A percentile compares a stretch with the other conserved stretches of the same genome.
These are phyloP conservation scores for Sebastes baramenuke DNA, from an alignment of 2,797 vertebrate species.

Conservation along the genomic window DNA sequence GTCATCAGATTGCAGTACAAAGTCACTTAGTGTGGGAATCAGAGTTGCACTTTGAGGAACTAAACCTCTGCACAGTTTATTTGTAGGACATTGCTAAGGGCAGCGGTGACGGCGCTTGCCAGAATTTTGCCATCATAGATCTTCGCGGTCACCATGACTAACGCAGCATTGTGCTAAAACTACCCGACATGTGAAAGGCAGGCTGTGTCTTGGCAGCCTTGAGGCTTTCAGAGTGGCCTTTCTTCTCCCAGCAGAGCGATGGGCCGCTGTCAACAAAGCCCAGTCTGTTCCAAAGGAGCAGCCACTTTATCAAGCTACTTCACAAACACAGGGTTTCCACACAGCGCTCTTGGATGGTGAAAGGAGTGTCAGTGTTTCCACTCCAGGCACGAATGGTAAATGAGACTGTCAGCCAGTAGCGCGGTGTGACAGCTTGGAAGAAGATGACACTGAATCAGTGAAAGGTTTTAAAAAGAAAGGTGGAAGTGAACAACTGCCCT, in stretches of 20 bases:
- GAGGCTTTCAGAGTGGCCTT: constrained; percentile 69
- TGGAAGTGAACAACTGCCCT: constrained; percentile 41
- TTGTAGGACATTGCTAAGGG: constrained; percentile 39
- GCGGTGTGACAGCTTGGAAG: constrained; percentile 31
- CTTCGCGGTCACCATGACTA: constrained; percentile 54
- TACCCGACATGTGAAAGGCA: constrained; percentile 65
- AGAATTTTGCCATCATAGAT: constrained; percentile 44
- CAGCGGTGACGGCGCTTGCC: constrained; percentile 1
- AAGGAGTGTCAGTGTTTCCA: constrained; percentile 65
- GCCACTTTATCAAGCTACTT: constrained; percentile 76
- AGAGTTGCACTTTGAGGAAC: not conserved
- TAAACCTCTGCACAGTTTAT: not conserved
- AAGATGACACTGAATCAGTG: constrained; percentile 34
- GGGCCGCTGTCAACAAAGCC: constrained; percentile 74
- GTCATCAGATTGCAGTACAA: constrained; percentile 31
- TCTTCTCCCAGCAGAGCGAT: constrained; percentile 65
- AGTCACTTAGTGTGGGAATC: not conserved
- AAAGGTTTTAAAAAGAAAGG: constrained; percentile 32
- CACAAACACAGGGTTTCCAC: constrained; percentile 61
- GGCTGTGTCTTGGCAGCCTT: constrained; percentile 65
- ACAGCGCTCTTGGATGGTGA: constrained; percentile 32
- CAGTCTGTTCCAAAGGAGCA: constrained; percentile 68
- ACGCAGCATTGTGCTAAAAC: constrained; percentile 48
- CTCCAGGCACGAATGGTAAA: constrained; percentile 47
- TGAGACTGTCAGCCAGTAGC: constrained; percentile 25